Conservation (phyloP, 2,113 vertebrate genomes). For the Lepus timidus region DNA sequence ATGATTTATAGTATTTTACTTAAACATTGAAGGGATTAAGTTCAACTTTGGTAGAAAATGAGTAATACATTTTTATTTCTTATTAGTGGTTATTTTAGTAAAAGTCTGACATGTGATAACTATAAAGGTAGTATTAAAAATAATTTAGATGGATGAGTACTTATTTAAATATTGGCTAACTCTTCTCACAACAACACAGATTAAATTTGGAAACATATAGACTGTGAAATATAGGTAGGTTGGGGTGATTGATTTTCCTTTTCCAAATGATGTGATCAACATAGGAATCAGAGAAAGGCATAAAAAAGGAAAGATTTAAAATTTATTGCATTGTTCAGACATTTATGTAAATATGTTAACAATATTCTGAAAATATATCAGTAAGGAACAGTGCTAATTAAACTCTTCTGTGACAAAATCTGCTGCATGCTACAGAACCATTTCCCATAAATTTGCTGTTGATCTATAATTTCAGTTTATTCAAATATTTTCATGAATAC, state of each 20-base stretch:
- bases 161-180: constrained; percentile 14
- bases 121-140: background rate
- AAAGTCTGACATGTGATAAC: background rate
- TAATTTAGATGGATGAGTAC: background rate
- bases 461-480: background rate
- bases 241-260: background rate
- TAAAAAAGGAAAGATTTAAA: background rate
- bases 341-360: constrained; percentile 34
- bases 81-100: background rate
- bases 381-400: constrained; percentile 36
- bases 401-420: constrained; percentile 38
- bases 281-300: background rate
- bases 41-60: background rate
- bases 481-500: constrained; percentile 23
- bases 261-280: background rate
- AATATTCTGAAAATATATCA: constrained; percentile 56
- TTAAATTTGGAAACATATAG: constrained; percentile 51
- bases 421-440: background rate
- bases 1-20: constrained; percentile 19
- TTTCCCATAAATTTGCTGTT: constrained; percentile 20
- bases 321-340: background rate
- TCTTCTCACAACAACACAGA: background rate
- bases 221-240: background rate
- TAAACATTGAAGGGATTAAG: background rate
- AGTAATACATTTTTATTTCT: background rate